Conservation (phyloP, 2,888 invertebrate genomes). For the Sphecodes monilicornis region DNA sequence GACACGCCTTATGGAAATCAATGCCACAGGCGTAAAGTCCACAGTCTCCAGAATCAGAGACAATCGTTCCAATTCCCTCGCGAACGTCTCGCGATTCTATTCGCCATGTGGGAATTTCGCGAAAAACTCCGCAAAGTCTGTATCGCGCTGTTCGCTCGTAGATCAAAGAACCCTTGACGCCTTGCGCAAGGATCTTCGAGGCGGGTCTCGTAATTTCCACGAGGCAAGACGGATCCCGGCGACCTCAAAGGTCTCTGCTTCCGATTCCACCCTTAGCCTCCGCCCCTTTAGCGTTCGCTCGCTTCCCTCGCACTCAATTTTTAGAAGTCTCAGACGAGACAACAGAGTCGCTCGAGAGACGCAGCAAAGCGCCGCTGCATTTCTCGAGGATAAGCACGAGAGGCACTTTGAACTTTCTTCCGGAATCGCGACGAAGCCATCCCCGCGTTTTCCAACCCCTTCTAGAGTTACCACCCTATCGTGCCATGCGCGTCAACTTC, state of each 20-base stretch:
- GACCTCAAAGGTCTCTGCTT: conserved; percentile 5
- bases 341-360: conserved; percentile 29
- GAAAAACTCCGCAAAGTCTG: neutral
- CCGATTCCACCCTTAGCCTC: neutral
- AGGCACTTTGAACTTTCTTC: conserved; percentile 60
- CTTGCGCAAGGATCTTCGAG: conserved; percentile 12
- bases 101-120: neutral
- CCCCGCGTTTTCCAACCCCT: neutral
- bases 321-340: conserved; percentile 16
- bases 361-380: conserved; percentile 14
- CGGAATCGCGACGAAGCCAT: conserved; percentile 19
- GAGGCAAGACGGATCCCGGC: neutral
- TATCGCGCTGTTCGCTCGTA: neutral
- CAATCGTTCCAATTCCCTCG: neutral
- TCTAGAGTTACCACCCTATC: neutral
- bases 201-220: conserved; percentile 29
- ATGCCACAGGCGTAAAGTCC: neutral
- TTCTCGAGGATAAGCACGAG: conserved; percentile 55
- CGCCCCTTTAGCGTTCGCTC: neutral
- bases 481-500: neutral
- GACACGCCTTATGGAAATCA: neutral
- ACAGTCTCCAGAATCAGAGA: neutral
- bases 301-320: conserved; percentile 24
- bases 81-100: neutral
- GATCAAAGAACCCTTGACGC: conserved; percentile 26